A percentile compares a stretch with the other conserved stretches of the same genome.
phyloP scores from a whole-genome alignment of 1,140 invertebrate species.

The Zaprionus tsacasi region DNA sequence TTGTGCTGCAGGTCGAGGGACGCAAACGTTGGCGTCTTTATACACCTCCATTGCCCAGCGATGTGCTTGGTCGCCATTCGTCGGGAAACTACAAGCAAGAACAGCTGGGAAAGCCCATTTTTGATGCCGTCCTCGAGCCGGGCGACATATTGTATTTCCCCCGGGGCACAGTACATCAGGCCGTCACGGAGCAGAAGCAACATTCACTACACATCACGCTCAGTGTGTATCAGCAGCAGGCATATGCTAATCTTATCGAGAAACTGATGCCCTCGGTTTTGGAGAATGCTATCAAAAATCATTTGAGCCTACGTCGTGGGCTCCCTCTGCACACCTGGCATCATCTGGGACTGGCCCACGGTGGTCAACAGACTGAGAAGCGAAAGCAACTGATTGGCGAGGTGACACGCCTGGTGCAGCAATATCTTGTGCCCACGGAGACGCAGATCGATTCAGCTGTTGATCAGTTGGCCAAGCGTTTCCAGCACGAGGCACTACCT shows the following conservation, averaged over 20 bases:
- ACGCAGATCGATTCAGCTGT: slow-evolving; percentile 92
- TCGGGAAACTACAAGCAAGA: slow-evolving; percentile 92
- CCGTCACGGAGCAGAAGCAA: slow-evolving; percentile 88
- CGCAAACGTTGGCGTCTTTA: slow-evolving; percentile 98
- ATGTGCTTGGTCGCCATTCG: slow-evolving; percentile 91
- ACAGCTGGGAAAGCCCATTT: slow-evolving; percentile 92
- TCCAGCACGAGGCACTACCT: slow-evolving; percentile 94
- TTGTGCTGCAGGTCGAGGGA: slow-evolving; percentile 98
- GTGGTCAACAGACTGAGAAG: slow-evolving; percentile 84
- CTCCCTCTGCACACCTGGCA: slow-evolving; percentile 92
- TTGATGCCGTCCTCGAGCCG: slow-evolving; percentile 90
- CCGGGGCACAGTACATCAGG: slow-evolving; percentile 97
- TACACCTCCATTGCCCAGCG: slow-evolving; percentile 86
- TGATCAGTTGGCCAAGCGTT: slow-evolving; percentile 93
- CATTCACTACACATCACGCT: slow-evolving; percentile 97
- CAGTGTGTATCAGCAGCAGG: slow-evolving; percentile 95
- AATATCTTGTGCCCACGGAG: slow-evolving; percentile 77
- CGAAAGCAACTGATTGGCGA: slow-evolving; percentile 86
- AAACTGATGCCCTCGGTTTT: slow-evolving; percentile 92
- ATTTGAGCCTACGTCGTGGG: slow-evolving; percentile 91
- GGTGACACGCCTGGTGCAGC: slow-evolving; percentile 85
- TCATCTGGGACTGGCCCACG: slow-evolving; percentile 89
- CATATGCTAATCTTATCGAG: slow-evolving; percentile 95
- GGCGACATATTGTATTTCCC: slow-evolving; percentile 97
- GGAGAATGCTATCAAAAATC: slow-evolving; percentile 88